Evolutionary conservation across 2,888 invertebrate species (phyloP).

Genomic region (Himalopsyche tibetana): DNA sequence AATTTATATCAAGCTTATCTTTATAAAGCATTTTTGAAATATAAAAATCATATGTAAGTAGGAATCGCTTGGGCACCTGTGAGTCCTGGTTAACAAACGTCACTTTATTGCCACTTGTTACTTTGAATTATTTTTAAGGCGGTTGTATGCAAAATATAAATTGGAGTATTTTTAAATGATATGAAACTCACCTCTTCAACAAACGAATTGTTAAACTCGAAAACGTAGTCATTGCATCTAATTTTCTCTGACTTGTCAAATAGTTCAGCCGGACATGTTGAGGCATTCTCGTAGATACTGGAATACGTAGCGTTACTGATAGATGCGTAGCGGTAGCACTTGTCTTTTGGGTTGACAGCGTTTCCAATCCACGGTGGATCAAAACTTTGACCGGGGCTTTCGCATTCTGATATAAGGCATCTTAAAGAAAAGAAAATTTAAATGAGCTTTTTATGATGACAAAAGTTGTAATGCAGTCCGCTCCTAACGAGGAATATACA

Average conservation of each 20-base stretch:
- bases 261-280: conserved; percentile 45
- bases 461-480: too few relatives aligned
- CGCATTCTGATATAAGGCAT: conserved; percentile 64
- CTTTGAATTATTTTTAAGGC: too few relatives aligned
- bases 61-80: too few relatives aligned
- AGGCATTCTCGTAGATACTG: not conserved
- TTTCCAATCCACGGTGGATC: conserved; percentile 68
- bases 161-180: not conserved
- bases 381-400: conserved; percentile 64
- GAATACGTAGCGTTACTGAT: not conserved
- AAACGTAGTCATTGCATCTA: conserved; percentile 48
- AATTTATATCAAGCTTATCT: too few relatives aligned
- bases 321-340: conserved; percentile 32
- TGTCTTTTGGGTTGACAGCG: conserved; percentile 67
- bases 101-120: too few relatives aligned
- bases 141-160: not conserved
- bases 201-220: conserved; percentile 43
- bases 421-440: conserved; percentile 44
- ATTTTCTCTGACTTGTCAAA: conserved; percentile 45
- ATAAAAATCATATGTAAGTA: too few relatives aligned
- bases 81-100: too few relatives aligned
- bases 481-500: too few relatives aligned
- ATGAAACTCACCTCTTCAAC: conserved; percentile 55
- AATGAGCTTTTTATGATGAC: not conserved
- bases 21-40: too few relatives aligned